A percentile compares a stretch with the other conserved stretches of the same genome.
These are phyloP conservation scores for Clepsis dumicolana DNA, from an alignment of 2,888 invertebrate species.

Conservation along the genomic window DNA sequence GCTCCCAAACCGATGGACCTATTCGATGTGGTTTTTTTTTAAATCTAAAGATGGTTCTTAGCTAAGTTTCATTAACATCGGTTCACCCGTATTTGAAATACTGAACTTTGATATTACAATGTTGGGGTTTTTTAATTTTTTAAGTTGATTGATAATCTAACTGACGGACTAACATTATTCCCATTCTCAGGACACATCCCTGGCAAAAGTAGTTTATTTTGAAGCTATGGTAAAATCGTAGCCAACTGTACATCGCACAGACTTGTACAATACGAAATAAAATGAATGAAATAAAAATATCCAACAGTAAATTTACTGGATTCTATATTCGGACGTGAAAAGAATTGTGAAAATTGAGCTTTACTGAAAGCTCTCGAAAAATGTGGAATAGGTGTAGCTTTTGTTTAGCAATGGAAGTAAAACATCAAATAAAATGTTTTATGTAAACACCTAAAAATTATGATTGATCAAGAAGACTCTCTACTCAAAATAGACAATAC, in stretches of 20 bases:
- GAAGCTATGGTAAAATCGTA: conserved; percentile 1
- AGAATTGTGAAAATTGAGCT: conserved; percentile 16
- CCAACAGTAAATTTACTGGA: conserved; percentile 22
- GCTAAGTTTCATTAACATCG: too few species aligned
- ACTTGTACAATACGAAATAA: background rate
- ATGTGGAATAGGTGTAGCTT: background rate
- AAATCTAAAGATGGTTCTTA: too few species aligned
- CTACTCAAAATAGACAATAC: too few species aligned
- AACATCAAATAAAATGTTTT: background rate
- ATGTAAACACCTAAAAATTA: background rate
- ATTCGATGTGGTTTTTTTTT: too few species aligned
- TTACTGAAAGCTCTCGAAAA: conserved; percentile 13
- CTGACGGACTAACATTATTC: too few species aligned
- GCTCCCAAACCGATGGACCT: too few species aligned
- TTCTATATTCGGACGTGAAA: conserved; percentile 28
- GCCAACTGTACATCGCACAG: background rate
- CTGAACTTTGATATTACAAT: too few species aligned
- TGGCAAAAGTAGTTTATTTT: too few species aligned
- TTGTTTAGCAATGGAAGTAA: background rate
- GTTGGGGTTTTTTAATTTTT: too few species aligned
- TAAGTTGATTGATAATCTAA: too few species aligned
- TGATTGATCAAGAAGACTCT: background rate
- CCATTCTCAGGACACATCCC: too few species aligned
- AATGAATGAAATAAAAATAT: conserved; percentile 28
- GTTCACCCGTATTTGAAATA: too few species aligned